Percentiles rank a stretch among this genome's conserved stretches.
These are phyloP conservation scores for Venturia canescens DNA, from an alignment of 1,140 invertebrate species.

Conservation along the genomic window DNA sequence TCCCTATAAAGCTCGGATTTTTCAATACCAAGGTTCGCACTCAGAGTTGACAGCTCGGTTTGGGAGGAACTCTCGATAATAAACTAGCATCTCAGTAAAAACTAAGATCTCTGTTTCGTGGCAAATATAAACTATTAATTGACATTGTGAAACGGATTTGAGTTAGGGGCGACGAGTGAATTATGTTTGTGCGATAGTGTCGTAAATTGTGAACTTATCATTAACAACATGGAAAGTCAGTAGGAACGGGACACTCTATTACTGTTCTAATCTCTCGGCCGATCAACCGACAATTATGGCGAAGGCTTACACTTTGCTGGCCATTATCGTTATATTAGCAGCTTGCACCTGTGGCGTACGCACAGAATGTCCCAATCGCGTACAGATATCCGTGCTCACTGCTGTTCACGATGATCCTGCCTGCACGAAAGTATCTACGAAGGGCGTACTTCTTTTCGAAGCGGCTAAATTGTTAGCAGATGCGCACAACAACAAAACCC, in stretches of 20 bases:
- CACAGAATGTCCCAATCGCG: conserved; percentile 64
- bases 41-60: conserved; percentile 35
- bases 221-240: background rate
- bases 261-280: background rate
- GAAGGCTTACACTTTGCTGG: conserved; percentile 50
- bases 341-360: conserved; percentile 70
- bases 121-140: background rate
- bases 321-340: conserved; percentile 59
- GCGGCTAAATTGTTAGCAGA: conserved; percentile 68
- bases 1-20: conserved; percentile 69
- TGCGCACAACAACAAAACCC: conserved; percentile 68
- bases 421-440: conserved; percentile 65
- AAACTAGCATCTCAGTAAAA: background rate
- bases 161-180: background rate
- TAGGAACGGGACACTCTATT: background rate
- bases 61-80: background rate
- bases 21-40: conserved; percentile 71
- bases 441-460: conserved; percentile 69
- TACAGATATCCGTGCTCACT: conserved; percentile 66
- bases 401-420: conserved; percentile 68
- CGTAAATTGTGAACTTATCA: background rate
- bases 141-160: background rate
- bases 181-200: background rate
- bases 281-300: conserved; percentile 27
- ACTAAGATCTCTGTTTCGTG: background rate